These are phyloP conservation scores for Papilio protenor DNA, from an alignment of 2,888 invertebrate species.

Conservation along the genomic window DNA sequence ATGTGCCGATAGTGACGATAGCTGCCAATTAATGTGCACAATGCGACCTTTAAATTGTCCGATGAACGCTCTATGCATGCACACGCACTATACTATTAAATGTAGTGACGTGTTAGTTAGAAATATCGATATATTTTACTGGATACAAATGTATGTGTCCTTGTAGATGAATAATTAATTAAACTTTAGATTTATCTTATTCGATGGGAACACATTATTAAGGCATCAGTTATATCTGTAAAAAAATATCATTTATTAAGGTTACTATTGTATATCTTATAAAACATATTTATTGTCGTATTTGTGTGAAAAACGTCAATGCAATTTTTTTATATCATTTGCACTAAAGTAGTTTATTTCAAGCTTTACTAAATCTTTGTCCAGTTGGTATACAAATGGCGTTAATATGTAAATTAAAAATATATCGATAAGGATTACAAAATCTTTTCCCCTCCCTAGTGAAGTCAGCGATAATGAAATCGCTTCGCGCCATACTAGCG, in stretches of 20 bases:
- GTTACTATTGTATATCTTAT: too few relatives aligned
- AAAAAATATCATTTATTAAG: too few relatives aligned
- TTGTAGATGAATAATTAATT: too few relatives aligned
- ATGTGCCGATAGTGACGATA: constrained; percentile 18
- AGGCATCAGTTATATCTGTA: too few relatives aligned
- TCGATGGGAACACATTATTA: too few relatives aligned
- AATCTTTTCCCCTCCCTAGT: neutral
- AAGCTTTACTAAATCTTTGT: neutral
- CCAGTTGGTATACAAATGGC: neutral
- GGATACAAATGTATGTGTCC: neutral
- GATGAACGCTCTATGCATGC: constrained; percentile 11
- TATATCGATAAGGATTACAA: constrained; percentile 4
- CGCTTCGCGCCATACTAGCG: neutral
- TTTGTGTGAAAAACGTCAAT: too few relatives aligned
- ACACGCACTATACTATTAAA: constrained; percentile 16
- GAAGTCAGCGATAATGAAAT: constrained; percentile 21
- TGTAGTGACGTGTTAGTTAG: constrained; percentile 9
- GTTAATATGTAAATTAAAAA: neutral
- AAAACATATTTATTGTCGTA: too few relatives aligned
- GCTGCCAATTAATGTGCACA: constrained; percentile 46
- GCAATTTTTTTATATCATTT: too few relatives aligned
- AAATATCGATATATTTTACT: constrained; percentile 6
- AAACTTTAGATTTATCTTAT: too few relatives aligned
- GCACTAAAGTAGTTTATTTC: neutral
- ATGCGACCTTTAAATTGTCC: constrained; percentile 36